Conservation (phyloP, 2,888 invertebrate species). For the Sicus ferrugineus region DNA sequence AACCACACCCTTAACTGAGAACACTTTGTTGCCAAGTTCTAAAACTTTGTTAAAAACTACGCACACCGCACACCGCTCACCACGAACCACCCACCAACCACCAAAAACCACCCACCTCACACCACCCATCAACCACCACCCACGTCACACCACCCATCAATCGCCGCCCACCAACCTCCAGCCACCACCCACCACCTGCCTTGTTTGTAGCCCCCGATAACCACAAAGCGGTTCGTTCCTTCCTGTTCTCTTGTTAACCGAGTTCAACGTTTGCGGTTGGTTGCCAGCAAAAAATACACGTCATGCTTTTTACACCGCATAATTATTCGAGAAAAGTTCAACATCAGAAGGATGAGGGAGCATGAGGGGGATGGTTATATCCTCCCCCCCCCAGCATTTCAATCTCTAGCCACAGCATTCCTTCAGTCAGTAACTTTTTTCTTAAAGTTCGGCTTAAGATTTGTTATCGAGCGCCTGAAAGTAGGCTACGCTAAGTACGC, state of each 20-base stretch:
- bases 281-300: not conserved
- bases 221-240: not conserved
- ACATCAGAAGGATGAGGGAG: not conserved
- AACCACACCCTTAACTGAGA: not conserved
- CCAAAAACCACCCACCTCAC: too few species aligned
- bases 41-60: not conserved
- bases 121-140: not conserved
- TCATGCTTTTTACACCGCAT: conserved; percentile 16
- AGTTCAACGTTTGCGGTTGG: conserved; percentile 5
- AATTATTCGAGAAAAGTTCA: conserved; percentile 12
- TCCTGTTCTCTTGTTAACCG: not conserved
- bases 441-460: not conserved
- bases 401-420: not conserved
- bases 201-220: not conserved
- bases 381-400: not conserved
- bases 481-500: conserved; percentile 18
- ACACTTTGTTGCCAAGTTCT: conserved; percentile 9
- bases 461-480: conserved; percentile 13
- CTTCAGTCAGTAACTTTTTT: not conserved
- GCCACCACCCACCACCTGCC: not conserved
- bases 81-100: too few species aligned
- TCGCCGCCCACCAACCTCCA: not conserved
- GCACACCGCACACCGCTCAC: too few species aligned
- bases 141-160: not conserved
- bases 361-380: not conserved